Percentiles rank a stretch among this genome's conserved stretches.
Evolutionary conservation across 1,140 invertebrate species (phyloP).

Genomic region (Diploscapter pachys): DNA sequence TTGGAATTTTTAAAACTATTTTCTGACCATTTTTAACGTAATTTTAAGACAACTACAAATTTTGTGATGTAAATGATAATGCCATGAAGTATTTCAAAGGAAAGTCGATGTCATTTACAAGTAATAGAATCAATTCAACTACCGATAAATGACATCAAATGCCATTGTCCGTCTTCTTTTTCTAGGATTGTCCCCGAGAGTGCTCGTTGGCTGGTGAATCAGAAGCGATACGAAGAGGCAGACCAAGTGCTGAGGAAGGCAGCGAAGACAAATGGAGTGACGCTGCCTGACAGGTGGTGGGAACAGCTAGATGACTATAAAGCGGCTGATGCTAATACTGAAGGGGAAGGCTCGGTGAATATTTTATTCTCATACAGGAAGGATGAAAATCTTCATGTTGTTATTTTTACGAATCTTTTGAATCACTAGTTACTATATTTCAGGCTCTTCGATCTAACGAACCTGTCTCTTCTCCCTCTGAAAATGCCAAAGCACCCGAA

Average conservation of each 20-base stretch:
- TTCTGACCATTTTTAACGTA: slow-evolving; percentile 49
- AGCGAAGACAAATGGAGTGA: slow-evolving; percentile 48
- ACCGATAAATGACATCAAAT: slow-evolving; percentile 46
- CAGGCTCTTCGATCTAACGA: no score
- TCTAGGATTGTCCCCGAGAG: slow-evolving; percentile 60
- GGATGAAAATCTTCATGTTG: no score
- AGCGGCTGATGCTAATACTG: background rate
- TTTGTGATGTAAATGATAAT: no score
- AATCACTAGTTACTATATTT: background rate
- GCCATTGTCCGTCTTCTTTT: slow-evolving; percentile 54
- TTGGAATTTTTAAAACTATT: slow-evolving; percentile 33
- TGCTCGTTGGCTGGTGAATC: slow-evolving; percentile 60
- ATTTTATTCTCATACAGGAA: no score
- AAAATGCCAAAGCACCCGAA: slow-evolving; percentile 3
- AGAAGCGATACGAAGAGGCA: slow-evolving; percentile 53
- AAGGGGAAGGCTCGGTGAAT: background rate
- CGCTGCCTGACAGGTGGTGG: slow-evolving; percentile 52
- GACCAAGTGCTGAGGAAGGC: slow-evolving; percentile 54
- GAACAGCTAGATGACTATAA: slow-evolving; percentile 6
- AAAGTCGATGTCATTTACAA: no score
- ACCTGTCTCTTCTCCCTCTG: background rate
- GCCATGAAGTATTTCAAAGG: no score
- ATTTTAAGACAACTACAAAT: no score
- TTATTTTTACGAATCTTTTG: background rate
- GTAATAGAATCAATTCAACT: slow-evolving; percentile 39